Conservation (phyloP, 1,140 invertebrate genomes). For the Archivesica marissinica region DNA sequence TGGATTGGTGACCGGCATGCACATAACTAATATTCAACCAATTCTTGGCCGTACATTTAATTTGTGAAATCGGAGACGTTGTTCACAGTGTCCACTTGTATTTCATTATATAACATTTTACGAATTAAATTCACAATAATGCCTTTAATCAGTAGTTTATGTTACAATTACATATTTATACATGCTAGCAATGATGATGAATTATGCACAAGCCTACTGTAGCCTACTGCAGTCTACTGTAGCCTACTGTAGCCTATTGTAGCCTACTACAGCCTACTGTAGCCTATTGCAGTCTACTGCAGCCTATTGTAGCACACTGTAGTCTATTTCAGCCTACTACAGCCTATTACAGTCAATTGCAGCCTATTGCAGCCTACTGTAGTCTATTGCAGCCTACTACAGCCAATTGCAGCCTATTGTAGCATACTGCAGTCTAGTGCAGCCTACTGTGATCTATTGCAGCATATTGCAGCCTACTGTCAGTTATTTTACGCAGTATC, state of each 20-base stretch:
- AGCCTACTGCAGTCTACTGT: too few relatives aligned
- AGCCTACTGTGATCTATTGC: background rate
- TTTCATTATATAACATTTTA: too few relatives aligned
- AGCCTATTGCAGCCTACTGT: background rate
- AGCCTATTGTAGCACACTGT: background rate
- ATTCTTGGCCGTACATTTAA: too few relatives aligned
- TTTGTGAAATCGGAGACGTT: too few relatives aligned
- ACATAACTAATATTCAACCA: too few relatives aligned
- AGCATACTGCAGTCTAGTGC: background rate
- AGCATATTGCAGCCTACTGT: background rate
- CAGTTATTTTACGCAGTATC: background rate
- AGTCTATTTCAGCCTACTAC: background rate
- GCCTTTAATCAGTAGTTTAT: too few relatives aligned
- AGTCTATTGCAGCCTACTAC: background rate
- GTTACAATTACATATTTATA: too few relatives aligned
- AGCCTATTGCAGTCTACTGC: background rate
- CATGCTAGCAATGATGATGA: too few relatives aligned
- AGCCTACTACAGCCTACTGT: background rate
- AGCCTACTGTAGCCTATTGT: background rate
- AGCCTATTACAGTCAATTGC: background rate
- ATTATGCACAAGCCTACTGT: too few relatives aligned
- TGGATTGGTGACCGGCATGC: too few relatives aligned
- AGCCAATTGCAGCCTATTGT: background rate
- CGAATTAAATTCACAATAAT: too few relatives aligned
- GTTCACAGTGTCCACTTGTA: too few relatives aligned